phyloP scores from a whole-genome alignment of 2,888 invertebrate genomes.

The Dryobota labecula region DNA sequence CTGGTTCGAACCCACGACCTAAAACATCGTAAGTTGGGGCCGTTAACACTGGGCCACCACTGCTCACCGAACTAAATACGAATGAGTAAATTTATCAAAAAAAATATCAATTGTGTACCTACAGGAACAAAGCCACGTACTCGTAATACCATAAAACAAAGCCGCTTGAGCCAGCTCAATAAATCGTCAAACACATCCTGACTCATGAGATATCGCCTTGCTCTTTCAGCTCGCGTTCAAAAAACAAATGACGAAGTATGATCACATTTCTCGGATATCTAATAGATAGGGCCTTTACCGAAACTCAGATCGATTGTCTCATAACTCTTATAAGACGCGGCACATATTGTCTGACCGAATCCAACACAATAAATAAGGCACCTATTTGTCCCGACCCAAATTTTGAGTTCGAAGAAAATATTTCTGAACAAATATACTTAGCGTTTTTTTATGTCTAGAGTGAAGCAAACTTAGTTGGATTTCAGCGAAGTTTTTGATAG shows the following conservation, averaged over 20 bases:
- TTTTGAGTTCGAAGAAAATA: constrained; percentile 30
- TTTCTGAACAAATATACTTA: constrained; percentile 27
- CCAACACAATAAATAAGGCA: constrained; percentile 34
- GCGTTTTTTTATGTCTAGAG: constrained; percentile 17
- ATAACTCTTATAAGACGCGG: constrained; percentile 53
- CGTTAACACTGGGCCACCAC: no score
- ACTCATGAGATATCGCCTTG: constrained; percentile 50
- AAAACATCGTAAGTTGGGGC: no score
- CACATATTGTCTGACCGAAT: constrained; percentile 52
- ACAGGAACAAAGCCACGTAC: constrained; percentile 5
- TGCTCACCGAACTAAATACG: no score
- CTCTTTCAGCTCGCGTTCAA: constrained; percentile 44
- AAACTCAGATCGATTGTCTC: constrained; percentile 60
- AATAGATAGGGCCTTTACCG: constrained; percentile 45
- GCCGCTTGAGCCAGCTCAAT: constrained; percentile 43
- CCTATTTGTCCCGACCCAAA: constrained; percentile 20
- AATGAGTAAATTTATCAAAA: constrained; percentile 1
- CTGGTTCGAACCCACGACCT: no score
- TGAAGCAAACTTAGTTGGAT: constrained; percentile 20
- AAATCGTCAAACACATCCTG: constrained; percentile 54
- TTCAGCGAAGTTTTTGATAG: constrained; percentile 21
- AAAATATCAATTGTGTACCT: neutral
- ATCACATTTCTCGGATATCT: constrained; percentile 58
- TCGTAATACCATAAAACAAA: constrained; percentile 40
- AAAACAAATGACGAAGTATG: constrained; percentile 62